These are phyloP conservation scores for Lepidurus couesii DNA, from an alignment of 1,140 invertebrate species.

Conservation along the genomic window DNA sequence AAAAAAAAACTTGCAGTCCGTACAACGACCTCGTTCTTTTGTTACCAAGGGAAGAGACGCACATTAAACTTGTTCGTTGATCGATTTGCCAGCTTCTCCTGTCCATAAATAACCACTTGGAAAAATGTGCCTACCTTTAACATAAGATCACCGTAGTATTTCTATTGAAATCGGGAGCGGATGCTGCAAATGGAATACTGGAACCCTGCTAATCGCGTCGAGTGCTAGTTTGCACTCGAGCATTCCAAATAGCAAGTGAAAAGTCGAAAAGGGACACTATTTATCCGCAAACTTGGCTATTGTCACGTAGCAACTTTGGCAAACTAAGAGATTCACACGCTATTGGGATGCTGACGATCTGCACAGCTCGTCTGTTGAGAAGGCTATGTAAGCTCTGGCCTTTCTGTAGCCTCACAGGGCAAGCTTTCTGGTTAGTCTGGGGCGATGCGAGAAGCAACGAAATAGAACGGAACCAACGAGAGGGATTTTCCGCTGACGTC, in stretches of 20 bases:
- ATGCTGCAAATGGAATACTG: not conserved
- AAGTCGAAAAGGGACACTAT: not conserved
- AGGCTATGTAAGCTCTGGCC: not conserved
- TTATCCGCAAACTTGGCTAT: slow-evolving; percentile 6
- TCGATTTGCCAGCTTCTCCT: not conserved
- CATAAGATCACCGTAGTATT: not conserved
- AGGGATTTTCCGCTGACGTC: slow-evolving; percentile 20
- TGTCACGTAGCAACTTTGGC: slow-evolving; percentile 1
- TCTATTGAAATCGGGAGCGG: not conserved
- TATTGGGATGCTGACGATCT: not conserved
- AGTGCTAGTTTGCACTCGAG: not conserved
- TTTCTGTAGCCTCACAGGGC: not conserved
- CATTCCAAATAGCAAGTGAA: not conserved
- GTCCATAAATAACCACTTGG: not conserved
- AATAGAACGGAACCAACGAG: not conserved
- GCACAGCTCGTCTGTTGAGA: not conserved
- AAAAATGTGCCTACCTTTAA: not conserved
- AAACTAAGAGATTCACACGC: not conserved
- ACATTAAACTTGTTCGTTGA: not conserved
- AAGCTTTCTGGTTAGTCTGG: slow-evolving; percentile 3
- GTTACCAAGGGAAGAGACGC: not conserved
- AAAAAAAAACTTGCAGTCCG: not conserved
- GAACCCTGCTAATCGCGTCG: not conserved
- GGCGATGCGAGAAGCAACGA: not conserved
- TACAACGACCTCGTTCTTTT: slow-evolving; percentile 7